Percentiles rank a stretch among this genome's conserved stretches.
These are phyloP conservation scores for Caenorhabditis panamensis DNA, from an alignment of 2,888 invertebrate genomes.

Conservation along the genomic window DNA sequence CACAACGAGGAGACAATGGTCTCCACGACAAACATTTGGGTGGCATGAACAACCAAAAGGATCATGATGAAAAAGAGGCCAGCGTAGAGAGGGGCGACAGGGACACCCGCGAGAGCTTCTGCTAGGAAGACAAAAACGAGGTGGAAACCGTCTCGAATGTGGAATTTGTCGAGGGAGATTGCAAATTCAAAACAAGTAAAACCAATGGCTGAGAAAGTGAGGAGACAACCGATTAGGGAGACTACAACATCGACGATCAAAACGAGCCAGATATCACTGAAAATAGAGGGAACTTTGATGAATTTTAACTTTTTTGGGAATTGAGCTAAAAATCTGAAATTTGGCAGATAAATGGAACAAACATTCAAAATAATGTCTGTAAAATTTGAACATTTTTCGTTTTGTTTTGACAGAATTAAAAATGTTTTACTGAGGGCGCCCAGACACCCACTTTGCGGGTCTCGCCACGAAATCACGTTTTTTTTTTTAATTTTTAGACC, in stretches of 20 bases:
- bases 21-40: conserved; percentile 80
- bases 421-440: no score
- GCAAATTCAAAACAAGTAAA: conserved; percentile 88
- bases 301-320: no score
- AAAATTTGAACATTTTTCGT: no score
- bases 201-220: conserved; percentile 90
- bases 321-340: no score
- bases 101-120: conserved; percentile 87
- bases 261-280: conserved; percentile 88
- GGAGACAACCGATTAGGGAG: conserved; percentile 89
- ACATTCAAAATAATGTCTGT: no score
- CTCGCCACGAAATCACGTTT: no score
- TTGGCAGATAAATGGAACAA: no score
- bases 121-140: conserved; percentile 91
- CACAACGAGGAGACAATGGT: conserved; percentile 84
- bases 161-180: conserved; percentile 83
- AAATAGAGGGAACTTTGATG: no score
- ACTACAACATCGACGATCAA: conserved; percentile 88
- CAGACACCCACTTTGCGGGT: no score
- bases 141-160: conserved; percentile 77
- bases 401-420: no score
- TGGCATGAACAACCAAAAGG: conserved; percentile 77
- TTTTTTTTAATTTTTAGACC: no score
- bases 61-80: conserved; percentile 87
- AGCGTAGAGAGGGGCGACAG: conserved; percentile 89